phyloP scores from a whole-genome alignment of 2,888 invertebrate species.

The Oegoconia quadripuncta region DNA sequence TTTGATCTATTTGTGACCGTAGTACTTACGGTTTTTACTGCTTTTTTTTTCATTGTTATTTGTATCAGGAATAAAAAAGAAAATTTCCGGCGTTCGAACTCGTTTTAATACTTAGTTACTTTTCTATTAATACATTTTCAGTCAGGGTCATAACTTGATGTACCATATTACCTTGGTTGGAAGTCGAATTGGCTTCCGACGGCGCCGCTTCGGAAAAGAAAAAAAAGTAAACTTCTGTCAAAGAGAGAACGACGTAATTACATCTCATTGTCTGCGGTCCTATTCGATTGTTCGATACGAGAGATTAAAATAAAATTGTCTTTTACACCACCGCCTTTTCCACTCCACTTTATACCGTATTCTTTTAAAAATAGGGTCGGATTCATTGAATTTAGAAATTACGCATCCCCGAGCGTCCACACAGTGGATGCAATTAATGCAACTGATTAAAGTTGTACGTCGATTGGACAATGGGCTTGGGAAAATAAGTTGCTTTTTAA shows the following conservation, averaged over 20 bases:
- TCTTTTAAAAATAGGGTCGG: not conserved
- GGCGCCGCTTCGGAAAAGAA: not conserved
- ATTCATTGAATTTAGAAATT: slow-evolving; percentile 19
- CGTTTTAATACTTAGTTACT: no score
- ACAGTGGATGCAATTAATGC: slow-evolving; percentile 43
- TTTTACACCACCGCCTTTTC: slow-evolving; percentile 18
- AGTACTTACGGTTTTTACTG: no score
- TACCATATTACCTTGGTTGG: no score
- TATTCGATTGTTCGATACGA: slow-evolving; percentile 49
- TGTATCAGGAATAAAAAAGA: no score
- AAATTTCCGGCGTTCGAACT: no score
- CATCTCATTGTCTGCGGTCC: slow-evolving; percentile 49
- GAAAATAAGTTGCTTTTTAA: slow-evolving; percentile 15
- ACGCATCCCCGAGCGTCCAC: slow-evolving; percentile 22
- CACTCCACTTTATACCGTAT: slow-evolving; percentile 11
- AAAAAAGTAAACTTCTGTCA: slow-evolving; percentile 26
- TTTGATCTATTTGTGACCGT: no score
- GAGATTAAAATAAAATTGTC: slow-evolving; percentile 53
- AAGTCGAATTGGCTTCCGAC: not conserved
- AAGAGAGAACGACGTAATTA: slow-evolving; percentile 50
- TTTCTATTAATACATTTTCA: no score
- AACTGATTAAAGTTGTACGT: slow-evolving; percentile 48
- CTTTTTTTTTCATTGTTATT: no score
- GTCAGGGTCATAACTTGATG: no score
- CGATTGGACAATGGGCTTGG: slow-evolving; percentile 19